Evolutionary conservation across 2,113 vertebrate genomes (phyloP), one percentile per base, ranked within the genome.

Genomic region (Charadrius vociferus): DNA sequence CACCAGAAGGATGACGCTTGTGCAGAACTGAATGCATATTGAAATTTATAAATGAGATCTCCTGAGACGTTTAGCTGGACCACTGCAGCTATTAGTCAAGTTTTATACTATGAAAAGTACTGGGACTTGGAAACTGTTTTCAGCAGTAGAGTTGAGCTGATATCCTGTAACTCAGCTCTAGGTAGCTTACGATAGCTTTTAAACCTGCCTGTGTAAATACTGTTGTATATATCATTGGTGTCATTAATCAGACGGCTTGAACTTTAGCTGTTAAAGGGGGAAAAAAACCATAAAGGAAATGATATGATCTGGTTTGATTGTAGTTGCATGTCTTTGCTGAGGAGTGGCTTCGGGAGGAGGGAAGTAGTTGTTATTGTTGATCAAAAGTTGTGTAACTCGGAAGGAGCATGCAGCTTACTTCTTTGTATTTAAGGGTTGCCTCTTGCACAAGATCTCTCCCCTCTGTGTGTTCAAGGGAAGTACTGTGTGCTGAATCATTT

Each of bases 301-400:
- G 4, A 83, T 59, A 82, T 8, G 45, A 74, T 85, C 68, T 94
- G 19, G 50, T 83, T 91, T 88, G 70, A 88, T 72, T 82, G 49
- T 56, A 80, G 87, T 91, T 97, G 58, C 62, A 4, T 86, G 87
- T 88, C 93, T 95, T 96, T 93, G 74, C 70, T 85, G 81, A 92
- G 86, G 86, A 93, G 91, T 88, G 80, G 75, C 86, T 95, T 84
- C 81, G 67, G 72, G 94, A 88, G 18, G 41, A 94, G 86, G 81
- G 94, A 95, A 91, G 78, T 82, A 79, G 66, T 87, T 94, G 88
- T 94, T 92, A 87, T 72, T 95, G 91, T 92, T 95, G 77, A 93
- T 89, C 78, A 22, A 15, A 91, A 94, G 53, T 67, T 92, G 24
- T 86, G 32, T 93, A 91, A 68, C 81, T 91, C 22, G 5, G 58